Evolutionary conservation across 2,888 invertebrate species (phyloP).

Genomic region (Latrodectus elegans): DNA sequence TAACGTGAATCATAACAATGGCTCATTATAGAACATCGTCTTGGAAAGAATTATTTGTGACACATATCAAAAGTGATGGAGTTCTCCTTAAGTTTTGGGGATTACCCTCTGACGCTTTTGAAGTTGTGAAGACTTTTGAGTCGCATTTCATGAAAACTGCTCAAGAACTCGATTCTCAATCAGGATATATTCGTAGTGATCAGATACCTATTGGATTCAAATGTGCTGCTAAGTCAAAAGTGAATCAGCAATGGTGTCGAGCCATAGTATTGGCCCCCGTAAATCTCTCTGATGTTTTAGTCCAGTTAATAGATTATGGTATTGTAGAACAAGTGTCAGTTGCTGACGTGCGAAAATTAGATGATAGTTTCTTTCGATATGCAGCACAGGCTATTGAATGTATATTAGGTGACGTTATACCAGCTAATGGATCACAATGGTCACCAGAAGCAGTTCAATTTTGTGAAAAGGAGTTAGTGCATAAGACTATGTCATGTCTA

Average conservation of each 20-base stretch:
- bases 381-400: constrained; percentile 55
- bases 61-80: constrained; percentile 38
- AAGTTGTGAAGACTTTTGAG: constrained; percentile 22
- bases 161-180: constrained; percentile 19
- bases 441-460: constrained; percentile 21
- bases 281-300: constrained; percentile 2
- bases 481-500: constrained; percentile 36
- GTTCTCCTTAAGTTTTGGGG: constrained; percentile 54
- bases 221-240: constrained; percentile 35
- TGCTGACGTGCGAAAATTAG: constrained; percentile 28
- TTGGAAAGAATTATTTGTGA: constrained; percentile 28
- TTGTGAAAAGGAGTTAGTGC: constrained; percentile 37
- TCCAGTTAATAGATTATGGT: constrained; percentile 64
- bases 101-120: constrained; percentile 6
- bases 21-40: constrained; percentile 15
- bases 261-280: constrained; percentile 28
- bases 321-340: constrained; percentile 36
- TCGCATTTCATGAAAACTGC: constrained; percentile 3
- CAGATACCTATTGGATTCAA: constrained; percentile 35
- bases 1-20: neutral
- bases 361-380: constrained; percentile 23
- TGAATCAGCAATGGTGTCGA: constrained; percentile 44
- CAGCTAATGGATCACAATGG: constrained; percentile 26
- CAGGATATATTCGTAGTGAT: constrained; percentile 32
- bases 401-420: constrained; percentile 57